phyloP scores from a whole-genome alignment of 2,113 vertebrate genomes.

The Scartelaos histophorus region DNA sequence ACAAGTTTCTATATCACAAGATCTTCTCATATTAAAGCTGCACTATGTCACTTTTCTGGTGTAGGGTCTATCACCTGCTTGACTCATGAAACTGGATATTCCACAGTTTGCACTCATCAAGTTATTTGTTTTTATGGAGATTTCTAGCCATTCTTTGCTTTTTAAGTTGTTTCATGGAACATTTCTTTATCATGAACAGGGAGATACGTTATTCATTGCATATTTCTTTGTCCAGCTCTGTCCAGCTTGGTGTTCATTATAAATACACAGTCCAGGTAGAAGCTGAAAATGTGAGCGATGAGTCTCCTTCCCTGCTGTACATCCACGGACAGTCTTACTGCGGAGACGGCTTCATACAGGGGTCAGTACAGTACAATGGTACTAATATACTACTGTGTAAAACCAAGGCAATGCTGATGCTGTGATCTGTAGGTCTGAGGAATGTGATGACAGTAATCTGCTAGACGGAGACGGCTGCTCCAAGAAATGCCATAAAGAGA shows the following conservation, averaged over 20 bases:
- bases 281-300: slow-evolving; percentile 79
- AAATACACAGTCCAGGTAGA: slow-evolving; percentile 85
- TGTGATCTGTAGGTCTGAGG: slow-evolving; percentile 79
- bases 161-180: too few relatives aligned
- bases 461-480: slow-evolving; percentile 92
- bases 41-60: too few relatives aligned
- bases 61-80: too few relatives aligned
- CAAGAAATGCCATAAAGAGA: slow-evolving; percentile 84
- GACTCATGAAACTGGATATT: too few relatives aligned
- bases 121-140: too few relatives aligned
- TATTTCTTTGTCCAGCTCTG: slow-evolving; percentile 75
- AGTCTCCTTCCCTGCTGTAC: slow-evolving; percentile 83
- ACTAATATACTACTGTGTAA: not conserved
- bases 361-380: slow-evolving; percentile 70
- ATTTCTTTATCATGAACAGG: too few relatives aligned
- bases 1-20: not conserved
- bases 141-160: too few relatives aligned
- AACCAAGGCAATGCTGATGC: not conserved
- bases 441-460: slow-evolving; percentile 90
- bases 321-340: slow-evolving; percentile 85
- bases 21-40: not conserved
- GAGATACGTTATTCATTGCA: too few relatives aligned
- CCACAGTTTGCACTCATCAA: too few relatives aligned
- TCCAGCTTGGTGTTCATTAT: slow-evolving; percentile 80
- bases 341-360: slow-evolving; percentile 84